Base-by-base conservation (phyloP, 2,888 invertebrate genomes). In the Drosophila tripunctata region DNA sequence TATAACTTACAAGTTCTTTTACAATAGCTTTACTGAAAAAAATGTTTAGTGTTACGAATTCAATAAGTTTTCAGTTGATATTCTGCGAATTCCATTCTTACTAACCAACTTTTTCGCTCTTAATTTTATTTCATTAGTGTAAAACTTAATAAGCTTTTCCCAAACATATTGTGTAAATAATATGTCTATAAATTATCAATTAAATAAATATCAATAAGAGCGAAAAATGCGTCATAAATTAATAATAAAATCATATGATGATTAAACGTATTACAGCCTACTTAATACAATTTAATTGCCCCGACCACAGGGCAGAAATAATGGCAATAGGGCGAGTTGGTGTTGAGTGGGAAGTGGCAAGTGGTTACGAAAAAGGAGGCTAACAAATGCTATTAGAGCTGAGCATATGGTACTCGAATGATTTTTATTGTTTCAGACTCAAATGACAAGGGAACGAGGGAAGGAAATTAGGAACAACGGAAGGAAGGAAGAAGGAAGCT, bases 381-480 rank as follows among this genome's bases (percentile, higher is more conserved):
- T 40, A 40, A 51, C 51, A 56, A 70, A 70, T 66, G 86, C 62
- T 75, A 74, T 86, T 77, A 79, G 83, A 41, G 68, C 57, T 38
- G 44, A 71, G 63, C 82, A 83, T 83, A 83, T 83, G 87, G 75
- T 67, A 72, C 68, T 75, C 69, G 61, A 75, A 75, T 73, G 84
- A 62, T 78, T 81, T 84, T 87, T 87, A 87, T 83, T 84, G 84
- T 75, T 80, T 60, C 84, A 75, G 61, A 70, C 74, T 30, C 67
- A 61, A 68, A 71, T 78, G 33, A 22, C 67, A 52, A 35, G 36
- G 64, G 38, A 55, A 38, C 24, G 7, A 14, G 22, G 6, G 5
- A 44, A 57, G 60, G 36, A 33, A 7, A 14, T 8, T 14, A 14
- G 5, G n/a, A 19, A 17, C 17, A 10, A 10, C 10, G 22, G 7